Percentiles rank a stretch among this genome's conserved stretches.
phyloP scores from a whole-genome alignment of 2,888 invertebrate genomes.

The Seira ritae region DNA sequence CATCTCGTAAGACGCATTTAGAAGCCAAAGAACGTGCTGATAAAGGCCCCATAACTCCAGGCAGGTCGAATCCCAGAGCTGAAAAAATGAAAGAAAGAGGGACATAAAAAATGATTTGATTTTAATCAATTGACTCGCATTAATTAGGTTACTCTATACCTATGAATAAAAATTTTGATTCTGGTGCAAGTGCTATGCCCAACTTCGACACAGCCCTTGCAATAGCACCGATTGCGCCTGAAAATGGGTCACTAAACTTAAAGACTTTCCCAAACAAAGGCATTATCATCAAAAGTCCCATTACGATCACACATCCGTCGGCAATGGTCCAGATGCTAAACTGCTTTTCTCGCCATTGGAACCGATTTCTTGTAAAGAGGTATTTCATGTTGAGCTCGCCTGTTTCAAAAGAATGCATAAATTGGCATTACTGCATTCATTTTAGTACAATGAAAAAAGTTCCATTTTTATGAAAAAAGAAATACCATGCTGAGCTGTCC shows the following conservation, averaged over 20 bases:
- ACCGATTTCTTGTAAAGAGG: conserved; percentile 71
- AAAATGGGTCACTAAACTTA: conserved; percentile 69
- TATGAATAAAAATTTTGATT: conserved; percentile 63
- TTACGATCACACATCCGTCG: conserved; percentile 68
- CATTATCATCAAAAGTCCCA: conserved; percentile 67
- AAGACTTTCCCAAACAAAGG: conserved; percentile 70
- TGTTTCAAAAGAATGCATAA: conserved; percentile 30
- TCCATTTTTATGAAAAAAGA: not conserved
- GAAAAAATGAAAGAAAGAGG: conserved; percentile 11
- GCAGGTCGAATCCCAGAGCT: conserved; percentile 69
- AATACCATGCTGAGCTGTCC: conserved; percentile 70
- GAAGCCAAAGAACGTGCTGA: conserved; percentile 72
- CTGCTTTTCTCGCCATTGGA: conserved; percentile 72
- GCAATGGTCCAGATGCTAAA: conserved; percentile 72
- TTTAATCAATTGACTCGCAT: not conserved
- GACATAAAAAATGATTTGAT: not conserved
- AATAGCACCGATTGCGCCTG: conserved; percentile 58
- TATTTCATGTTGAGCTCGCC: conserved; percentile 73
- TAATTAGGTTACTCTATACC: conserved; percentile 50
- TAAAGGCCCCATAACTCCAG: conserved; percentile 72
- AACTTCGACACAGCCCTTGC: conserved; percentile 61
- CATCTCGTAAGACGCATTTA: conserved; percentile 72
- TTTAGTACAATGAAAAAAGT: not conserved
- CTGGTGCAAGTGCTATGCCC: conserved; percentile 68
- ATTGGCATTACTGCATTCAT: too few species aligned